Conservation (phyloP, 2,113 vertebrate genomes). For the Melanocharis versteri region DNA sequence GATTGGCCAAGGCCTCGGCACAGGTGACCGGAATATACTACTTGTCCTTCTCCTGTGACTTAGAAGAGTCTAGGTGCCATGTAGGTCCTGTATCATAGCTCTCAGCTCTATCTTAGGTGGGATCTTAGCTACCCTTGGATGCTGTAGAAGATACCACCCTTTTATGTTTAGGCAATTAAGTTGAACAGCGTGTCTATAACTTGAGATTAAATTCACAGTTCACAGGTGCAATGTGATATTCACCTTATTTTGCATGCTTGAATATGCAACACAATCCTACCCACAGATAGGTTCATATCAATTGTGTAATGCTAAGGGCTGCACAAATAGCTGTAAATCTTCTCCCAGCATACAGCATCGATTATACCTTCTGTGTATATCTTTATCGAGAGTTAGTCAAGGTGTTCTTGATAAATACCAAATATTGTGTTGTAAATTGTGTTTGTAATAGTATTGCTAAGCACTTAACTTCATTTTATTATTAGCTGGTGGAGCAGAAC, state of each 20-base stretch:
- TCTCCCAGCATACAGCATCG: not conserved
- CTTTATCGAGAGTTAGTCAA: not conserved
- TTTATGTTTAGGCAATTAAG: not conserved
- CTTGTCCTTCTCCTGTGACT: not conserved
- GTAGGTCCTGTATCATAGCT: not conserved
- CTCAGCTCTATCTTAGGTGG: fast-evolving
- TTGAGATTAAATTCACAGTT: not conserved
- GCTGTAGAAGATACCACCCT: not conserved
- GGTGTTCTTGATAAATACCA: not conserved
- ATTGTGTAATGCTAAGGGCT: not conserved
- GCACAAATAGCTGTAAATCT: not conserved
- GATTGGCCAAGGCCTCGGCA: not conserved
- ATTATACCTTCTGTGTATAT: not conserved
- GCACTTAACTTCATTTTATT: not conserved
- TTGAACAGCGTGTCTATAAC: not conserved
- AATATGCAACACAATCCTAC: not conserved
- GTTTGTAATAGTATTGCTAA: not conserved
- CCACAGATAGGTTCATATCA: fast-evolving
- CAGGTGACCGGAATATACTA: not conserved
- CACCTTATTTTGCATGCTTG: not conserved
- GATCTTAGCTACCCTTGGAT: not conserved
- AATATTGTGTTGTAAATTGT: not conserved
- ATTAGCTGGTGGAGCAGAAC: not conserved
- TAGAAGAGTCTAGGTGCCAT: not conserved
- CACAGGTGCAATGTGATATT: not conserved